Percentiles rank a stretch among this genome's conserved stretches.
Evolutionary conservation across 2,797 vertebrate genomes (phyloP).

Genomic region (Bucorvus abyssinicus): DNA sequence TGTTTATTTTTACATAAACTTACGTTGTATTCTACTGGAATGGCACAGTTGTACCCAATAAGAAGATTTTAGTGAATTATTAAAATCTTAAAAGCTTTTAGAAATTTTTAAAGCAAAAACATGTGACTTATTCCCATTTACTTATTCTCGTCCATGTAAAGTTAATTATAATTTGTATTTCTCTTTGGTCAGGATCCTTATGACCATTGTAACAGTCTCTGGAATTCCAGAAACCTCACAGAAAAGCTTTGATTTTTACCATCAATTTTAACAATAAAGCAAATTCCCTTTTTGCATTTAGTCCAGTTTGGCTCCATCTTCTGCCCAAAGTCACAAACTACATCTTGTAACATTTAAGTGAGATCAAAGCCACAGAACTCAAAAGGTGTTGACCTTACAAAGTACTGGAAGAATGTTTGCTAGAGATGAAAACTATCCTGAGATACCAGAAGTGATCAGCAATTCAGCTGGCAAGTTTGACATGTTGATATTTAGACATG

Average conservation of each 20-base stretch:
- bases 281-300: not conserved
- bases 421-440: not conserved
- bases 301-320: slow-evolving; percentile 43
- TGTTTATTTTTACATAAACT: not conserved
- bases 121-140: not conserved
- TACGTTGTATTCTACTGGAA: not conserved
- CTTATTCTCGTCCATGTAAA: not conserved
- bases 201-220: not conserved
- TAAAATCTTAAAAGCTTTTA: not conserved
- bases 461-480: not conserved
- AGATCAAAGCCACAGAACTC: not conserved
- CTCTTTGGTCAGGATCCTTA: not conserved
- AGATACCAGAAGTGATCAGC: not conserved
- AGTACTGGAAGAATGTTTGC: not conserved
- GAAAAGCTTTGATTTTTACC: not conserved
- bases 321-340: slow-evolving; percentile 31
- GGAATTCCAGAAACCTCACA: not conserved
- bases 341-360: not conserved
- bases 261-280: not conserved
- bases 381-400: not conserved
- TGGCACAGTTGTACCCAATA: not conserved
- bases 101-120: not conserved
- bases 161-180: not conserved
- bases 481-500: not conserved
- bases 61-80: not conserved